Percentiles rank a stretch among this genome's conserved stretches.
Conservation (phyloP, 30 jellyfish, hydroid and myxozoan species). For the Cassiopea andromeda region DNA sequence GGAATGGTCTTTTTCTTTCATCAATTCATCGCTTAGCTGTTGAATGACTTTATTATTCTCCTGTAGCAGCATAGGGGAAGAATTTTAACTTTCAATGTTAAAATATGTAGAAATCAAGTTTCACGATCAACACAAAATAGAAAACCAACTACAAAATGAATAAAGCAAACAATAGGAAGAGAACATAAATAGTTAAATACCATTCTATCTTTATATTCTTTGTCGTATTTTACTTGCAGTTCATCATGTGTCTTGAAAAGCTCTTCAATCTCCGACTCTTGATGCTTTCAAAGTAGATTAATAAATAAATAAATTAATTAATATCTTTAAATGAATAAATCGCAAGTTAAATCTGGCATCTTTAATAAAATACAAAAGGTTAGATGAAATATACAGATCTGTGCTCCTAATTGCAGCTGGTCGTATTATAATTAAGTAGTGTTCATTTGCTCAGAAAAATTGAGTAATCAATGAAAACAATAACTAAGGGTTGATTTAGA, state of each 20-base stretch:
- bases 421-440: no score
- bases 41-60: constrained; percentile 10
- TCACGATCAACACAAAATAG: background rate
- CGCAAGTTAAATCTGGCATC: no score
- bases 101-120: no score
- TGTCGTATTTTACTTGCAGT: constrained; percentile 81
- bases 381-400: no score
- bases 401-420: no score
- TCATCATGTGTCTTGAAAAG: constrained; percentile 92
- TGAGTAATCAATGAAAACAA: no score
- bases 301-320: background rate
- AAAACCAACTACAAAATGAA: background rate
- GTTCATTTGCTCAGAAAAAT: no score
- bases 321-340: no score
- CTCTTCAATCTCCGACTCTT: constrained; percentile 94
- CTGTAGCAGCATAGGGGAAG: background rate
- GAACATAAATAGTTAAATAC: constrained; percentile 28
- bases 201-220: constrained; percentile 87
- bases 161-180: background rate
- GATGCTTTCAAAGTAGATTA: constrained; percentile 61
- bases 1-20: background rate
- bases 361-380: no score
- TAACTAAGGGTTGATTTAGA: no score
- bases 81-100: no score
- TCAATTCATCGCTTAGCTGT: constrained; percentile 9